These are phyloP conservation scores for Aramus guarauna DNA, from an alignment of 2,113 vertebrate species.

Conservation along the genomic window DNA sequence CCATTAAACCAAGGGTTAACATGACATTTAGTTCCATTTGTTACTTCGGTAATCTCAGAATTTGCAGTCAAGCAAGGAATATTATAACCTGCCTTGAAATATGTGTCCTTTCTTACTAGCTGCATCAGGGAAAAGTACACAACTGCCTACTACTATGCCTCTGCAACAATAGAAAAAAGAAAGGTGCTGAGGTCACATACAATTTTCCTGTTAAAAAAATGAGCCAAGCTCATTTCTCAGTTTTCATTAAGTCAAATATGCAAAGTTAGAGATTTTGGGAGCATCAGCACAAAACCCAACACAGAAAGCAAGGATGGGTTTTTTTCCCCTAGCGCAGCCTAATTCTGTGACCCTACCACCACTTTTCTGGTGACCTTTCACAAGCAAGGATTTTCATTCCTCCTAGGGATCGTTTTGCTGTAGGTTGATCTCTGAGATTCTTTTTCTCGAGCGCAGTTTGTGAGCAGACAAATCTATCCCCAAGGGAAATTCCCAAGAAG, in stretches of 20 bases:
- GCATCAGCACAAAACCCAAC: neutral
- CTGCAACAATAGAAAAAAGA: neutral
- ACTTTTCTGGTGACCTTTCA: neutral
- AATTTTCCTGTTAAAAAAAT: neutral
- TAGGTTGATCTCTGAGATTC: neutral
- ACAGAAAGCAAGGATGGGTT: neutral
- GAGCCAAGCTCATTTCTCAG: neutral
- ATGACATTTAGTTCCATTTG: constrained; percentile 20
- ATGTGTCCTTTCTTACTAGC: neutral
- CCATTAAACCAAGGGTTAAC: constrained; percentile 10
- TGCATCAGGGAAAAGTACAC: neutral
- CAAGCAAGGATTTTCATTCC: neutral
- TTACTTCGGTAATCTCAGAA: neutral
- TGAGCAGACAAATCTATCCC: neutral
- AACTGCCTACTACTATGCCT: neutral
- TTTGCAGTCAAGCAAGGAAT: neutral
- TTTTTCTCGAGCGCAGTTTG: neutral
- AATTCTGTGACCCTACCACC: neutral
- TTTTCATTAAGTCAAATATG: neutral
- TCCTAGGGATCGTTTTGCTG: neutral
- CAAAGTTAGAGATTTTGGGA: neutral
- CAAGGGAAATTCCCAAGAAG: neutral
- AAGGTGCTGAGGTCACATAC: neutral
- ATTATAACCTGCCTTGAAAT: neutral
- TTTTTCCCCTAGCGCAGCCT: neutral